Conservation (phyloP, 1,140 invertebrate genomes). For the Macrotrachela quadricornifera region DNA sequence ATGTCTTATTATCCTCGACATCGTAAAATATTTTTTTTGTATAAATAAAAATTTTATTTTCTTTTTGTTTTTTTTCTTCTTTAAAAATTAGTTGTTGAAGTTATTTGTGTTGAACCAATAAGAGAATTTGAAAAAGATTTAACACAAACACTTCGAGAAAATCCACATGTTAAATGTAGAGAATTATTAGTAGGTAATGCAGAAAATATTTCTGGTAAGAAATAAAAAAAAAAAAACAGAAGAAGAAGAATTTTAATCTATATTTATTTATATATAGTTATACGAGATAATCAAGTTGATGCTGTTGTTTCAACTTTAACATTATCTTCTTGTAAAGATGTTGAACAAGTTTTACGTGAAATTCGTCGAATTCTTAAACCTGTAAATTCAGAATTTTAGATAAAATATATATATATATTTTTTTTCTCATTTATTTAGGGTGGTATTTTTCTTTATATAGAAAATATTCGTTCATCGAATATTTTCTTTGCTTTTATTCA, state of each 20-base stretch:
- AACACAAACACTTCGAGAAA: background rate
- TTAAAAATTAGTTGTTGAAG: background rate
- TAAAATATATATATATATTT: background rate
- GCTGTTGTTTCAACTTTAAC: slow-evolving; percentile 21
- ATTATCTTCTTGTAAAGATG: slow-evolving; percentile 18
- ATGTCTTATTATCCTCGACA: slow-evolving; percentile 14
- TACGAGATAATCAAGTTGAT: slow-evolving; percentile 19
- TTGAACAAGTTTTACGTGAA: slow-evolving; percentile 15
- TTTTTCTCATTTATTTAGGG: slow-evolving; percentile 12
- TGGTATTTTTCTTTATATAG: slow-evolving; percentile 17
- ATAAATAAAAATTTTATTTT: too few species aligned
- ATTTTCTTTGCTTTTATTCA: too few species aligned
- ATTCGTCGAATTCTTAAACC: slow-evolving; percentile 20
- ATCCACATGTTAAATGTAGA: slow-evolving; percentile 5
- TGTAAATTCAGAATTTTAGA: slow-evolving; percentile 15
- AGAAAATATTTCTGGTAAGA: slow-evolving; percentile 17
- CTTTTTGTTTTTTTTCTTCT: too few species aligned
- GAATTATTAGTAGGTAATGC: slow-evolving; percentile 15
- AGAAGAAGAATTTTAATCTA: too few species aligned
- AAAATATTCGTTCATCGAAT: slow-evolving; percentile 13
- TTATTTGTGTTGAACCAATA: slow-evolving; percentile 15
- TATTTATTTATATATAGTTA: background rate
- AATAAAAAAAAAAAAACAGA: too few species aligned
- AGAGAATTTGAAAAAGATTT: slow-evolving; percentile 10
- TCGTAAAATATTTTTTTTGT: too few species aligned